Evolutionary conservation across 2,888 invertebrate genomes (phyloP).

Genomic region (Eupelmus urozonus): DNA sequence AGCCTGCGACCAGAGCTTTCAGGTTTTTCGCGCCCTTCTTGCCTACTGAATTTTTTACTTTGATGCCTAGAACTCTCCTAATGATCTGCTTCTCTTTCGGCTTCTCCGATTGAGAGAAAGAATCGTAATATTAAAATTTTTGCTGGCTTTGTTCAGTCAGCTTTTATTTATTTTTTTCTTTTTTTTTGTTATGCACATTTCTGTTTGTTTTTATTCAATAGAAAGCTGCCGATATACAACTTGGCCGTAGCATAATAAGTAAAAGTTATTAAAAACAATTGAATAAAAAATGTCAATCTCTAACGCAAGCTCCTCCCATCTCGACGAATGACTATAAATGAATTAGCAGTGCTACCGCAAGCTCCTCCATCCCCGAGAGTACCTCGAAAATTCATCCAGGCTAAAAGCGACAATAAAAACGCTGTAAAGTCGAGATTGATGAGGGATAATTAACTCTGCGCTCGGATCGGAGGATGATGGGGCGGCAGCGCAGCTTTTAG

Average conservation of each 20-base stretch:
- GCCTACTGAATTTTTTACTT: not conserved
- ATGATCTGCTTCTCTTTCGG: not conserved
- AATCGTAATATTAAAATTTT: conserved; percentile 32
- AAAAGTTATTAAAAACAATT: not conserved
- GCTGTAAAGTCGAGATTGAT: conserved; percentile 51
- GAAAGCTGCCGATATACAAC: too few species aligned
- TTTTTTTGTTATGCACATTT: too few species aligned
- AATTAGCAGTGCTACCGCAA: too few species aligned
- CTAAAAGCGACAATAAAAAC: conserved; percentile 7
- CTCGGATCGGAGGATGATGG: conserved; percentile 1
- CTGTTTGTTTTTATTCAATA: too few species aligned
- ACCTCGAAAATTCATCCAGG: too few species aligned
- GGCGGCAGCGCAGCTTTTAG: conserved; percentile 30
- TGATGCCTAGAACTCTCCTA: not conserved
- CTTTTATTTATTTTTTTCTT: not conserved
- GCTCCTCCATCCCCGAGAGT: too few species aligned
- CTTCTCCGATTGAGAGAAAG: not conserved
- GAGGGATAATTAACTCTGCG: conserved; percentile 51
- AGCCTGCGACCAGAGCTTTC: conserved; percentile 6
- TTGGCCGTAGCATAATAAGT: too few species aligned
- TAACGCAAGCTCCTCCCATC: too few species aligned
- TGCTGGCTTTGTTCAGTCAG: not conserved
- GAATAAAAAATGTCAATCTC: not conserved
- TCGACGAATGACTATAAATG: too few species aligned
- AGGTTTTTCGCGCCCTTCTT: not conserved